These are phyloP conservation scores for Phalacrocorax aristotelis DNA, from an alignment of 2,113 vertebrate genomes.

Conservation along the genomic window DNA sequence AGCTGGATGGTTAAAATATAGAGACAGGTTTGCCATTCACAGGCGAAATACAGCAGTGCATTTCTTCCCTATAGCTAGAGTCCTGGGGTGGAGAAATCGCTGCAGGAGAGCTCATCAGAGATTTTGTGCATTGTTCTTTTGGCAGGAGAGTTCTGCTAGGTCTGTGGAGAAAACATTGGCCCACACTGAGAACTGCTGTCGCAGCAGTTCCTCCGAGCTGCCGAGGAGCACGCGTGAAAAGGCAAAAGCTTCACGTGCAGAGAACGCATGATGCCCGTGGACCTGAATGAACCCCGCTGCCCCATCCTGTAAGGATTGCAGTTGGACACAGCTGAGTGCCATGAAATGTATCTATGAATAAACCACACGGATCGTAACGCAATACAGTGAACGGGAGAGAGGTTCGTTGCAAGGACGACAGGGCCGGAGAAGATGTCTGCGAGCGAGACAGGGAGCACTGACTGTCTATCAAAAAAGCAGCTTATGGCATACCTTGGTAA, in stretches of 20 bases:
- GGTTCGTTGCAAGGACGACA: neutral
- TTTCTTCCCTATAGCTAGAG: neutral
- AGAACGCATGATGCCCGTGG: neutral
- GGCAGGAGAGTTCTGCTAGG: neutral
- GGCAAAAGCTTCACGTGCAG: neutral
- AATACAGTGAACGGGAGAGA: neutral
- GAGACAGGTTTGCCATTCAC: neutral
- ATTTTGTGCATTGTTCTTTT: neutral
- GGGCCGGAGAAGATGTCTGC: neutral
- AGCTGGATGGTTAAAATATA: neutral
- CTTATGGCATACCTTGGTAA: neutral
- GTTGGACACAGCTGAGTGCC: neutral
- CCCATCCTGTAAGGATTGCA: no score
- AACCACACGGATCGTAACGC: neutral
- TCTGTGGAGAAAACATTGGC: neutral
- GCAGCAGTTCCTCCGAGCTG: neutral
- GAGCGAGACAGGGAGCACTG: neutral
- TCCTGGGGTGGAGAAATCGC: neutral
- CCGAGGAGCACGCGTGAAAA: neutral
- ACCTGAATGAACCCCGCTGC: neutral
- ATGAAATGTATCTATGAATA: neutral
- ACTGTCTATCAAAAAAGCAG: neutral
- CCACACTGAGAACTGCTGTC: neutral
- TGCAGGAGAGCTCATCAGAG: neutral
- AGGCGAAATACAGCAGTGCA: fast-evolving